Evolutionary conservation across 2,113 vertebrate genomes (phyloP).

Genomic region (Tachysurus fulvidraco): DNA sequence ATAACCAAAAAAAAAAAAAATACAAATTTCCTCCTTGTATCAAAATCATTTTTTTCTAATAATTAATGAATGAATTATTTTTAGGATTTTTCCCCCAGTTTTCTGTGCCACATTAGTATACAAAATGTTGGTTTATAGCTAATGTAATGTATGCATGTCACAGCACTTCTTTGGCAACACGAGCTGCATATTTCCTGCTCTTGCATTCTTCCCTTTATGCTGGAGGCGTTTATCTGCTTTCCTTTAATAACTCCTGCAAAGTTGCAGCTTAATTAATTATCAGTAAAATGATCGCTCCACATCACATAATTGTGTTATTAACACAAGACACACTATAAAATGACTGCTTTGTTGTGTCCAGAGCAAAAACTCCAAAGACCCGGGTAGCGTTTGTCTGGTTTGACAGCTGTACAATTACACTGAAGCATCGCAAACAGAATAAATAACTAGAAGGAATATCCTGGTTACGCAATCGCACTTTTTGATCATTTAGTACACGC

Average conservation of each 20-base stretch:
- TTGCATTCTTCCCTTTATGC: neutral
- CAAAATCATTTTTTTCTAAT: neutral
- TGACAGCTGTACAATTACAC: neutral
- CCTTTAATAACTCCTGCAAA: neutral
- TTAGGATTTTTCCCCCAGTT: neutral
- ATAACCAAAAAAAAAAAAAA: constrained; percentile 7
- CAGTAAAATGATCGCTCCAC: neutral
- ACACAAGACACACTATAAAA: neutral
- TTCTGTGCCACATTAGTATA: neutral
- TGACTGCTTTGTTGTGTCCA: neutral
- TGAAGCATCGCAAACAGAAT: neutral
- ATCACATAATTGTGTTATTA: neutral
- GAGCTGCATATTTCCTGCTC: neutral
- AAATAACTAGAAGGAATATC: too few species aligned
- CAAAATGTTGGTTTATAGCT: neutral
- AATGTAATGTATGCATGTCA: neutral
- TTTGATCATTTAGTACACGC: too few species aligned
- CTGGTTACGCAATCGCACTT: too few species aligned
- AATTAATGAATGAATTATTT: constrained; percentile 7
- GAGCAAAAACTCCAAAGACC: neutral
- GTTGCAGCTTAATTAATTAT: neutral
- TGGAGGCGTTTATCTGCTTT: neutral
- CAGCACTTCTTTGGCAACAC: neutral
- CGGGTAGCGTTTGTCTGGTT: neutral
- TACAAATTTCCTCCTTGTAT: neutral